Evolutionary conservation across 1,140 invertebrate species (phyloP).

Genomic region (Panagrolaimus sp.): DNA sequence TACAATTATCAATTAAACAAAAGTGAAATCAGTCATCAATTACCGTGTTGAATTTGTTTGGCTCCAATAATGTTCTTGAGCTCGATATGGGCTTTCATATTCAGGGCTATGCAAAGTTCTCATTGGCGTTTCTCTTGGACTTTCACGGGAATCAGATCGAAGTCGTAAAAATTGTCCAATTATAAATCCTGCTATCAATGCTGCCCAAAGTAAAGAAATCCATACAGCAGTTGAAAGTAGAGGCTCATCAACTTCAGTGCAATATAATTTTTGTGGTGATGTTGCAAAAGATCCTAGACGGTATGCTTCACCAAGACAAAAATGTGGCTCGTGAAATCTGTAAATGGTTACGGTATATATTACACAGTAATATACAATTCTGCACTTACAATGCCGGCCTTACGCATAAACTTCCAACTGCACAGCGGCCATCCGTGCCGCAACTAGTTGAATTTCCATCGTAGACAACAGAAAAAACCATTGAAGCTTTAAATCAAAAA

Average conservation of each 20-base stretch:
- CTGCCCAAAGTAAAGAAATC: neutral
- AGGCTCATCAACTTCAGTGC: neutral
- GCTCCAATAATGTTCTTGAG: too few species aligned
- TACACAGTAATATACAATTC: neutral
- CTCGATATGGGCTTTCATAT: too few species aligned
- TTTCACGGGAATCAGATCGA: neutral
- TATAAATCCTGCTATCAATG: conserved; percentile 1
- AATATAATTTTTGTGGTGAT: conserved; percentile 3
- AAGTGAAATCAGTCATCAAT: too few species aligned
- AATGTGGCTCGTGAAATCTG: conserved; percentile 3
- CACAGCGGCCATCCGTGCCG: neutral
- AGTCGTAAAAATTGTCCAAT: conserved; percentile 14
- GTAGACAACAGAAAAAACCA: conserved; percentile 14
- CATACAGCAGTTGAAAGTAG: conserved; percentile 13
- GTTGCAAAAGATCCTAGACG: conserved; percentile 1
- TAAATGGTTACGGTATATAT: neutral
- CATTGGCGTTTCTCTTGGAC: too few species aligned
- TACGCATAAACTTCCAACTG: neutral
- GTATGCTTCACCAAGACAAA: neutral
- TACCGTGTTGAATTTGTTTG: too few species aligned
- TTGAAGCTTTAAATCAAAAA: conserved; percentile 1
- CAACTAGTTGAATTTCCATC: neutral
- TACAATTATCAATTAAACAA: too few species aligned
- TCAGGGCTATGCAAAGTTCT: too few species aligned
- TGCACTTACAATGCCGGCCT: conserved; percentile 2